Evolutionary conservation across 1,140 invertebrate species (phyloP).

Genomic region (Drosophila orosa): DNA sequence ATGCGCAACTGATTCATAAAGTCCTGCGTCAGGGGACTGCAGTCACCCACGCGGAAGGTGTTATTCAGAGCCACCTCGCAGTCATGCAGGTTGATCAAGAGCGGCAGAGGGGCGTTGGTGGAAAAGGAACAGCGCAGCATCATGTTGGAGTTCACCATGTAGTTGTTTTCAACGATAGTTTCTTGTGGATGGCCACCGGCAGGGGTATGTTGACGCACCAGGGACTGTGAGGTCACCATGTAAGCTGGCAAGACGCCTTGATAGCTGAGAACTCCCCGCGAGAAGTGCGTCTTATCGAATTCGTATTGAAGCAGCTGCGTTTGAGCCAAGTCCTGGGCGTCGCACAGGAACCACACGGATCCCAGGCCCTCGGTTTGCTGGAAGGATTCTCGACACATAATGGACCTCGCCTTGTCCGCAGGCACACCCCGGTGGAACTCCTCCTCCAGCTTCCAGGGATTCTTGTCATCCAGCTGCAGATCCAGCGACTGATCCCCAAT

Average conservation of each 20-base stretch:
- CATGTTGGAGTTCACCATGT: conserved; percentile 71
- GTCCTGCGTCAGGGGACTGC: conserved; percentile 60
- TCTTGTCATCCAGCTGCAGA: conserved; percentile 44
- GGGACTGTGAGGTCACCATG: conserved; percentile 56
- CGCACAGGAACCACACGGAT: conserved; percentile 77
- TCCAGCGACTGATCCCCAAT: conserved; percentile 70
- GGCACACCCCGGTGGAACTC: conserved; percentile 66
- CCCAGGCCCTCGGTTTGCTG: conserved; percentile 57
- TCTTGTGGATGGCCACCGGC: conserved; percentile 23
- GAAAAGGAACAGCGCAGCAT: conserved; percentile 60
- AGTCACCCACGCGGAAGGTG: conserved; percentile 64
- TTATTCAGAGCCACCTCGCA: conserved; percentile 68
- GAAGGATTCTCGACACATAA: conserved; percentile 61
- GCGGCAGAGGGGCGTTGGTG: conserved; percentile 40
- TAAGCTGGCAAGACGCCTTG: conserved; percentile 54
- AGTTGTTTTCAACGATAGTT: conserved; percentile 74
- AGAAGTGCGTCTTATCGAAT: conserved; percentile 51
- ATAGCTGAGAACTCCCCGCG: conserved; percentile 67
- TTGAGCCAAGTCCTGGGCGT: conserved; percentile 57
- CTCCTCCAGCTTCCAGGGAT: conserved; percentile 75
- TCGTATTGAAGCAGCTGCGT: conserved; percentile 72
- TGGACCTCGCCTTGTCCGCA: conserved; percentile 54
- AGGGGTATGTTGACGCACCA: conserved; percentile 46
- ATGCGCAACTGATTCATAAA: conserved; percentile 77
- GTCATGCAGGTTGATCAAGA: conserved; percentile 59